Conservation (phyloP, 1,140 invertebrate species). For the Trachymyrmex cornetzi region DNA sequence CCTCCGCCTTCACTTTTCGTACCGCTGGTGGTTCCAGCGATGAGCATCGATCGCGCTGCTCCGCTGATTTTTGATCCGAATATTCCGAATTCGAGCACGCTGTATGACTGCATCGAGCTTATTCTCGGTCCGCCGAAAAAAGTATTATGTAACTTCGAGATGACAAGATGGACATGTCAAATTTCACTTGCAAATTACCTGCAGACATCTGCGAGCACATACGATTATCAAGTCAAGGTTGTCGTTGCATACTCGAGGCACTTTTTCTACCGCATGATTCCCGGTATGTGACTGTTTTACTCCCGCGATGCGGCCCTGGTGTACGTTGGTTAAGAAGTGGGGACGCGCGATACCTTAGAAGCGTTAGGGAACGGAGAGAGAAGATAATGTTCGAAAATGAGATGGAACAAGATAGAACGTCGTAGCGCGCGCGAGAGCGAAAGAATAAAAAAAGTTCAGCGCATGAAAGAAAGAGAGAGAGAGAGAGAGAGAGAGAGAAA, state of each 20-base stretch:
- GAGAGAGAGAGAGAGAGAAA: slow-evolving; percentile 10
- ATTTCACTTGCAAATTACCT: slow-evolving; percentile 21
- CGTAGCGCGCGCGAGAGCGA: not conserved
- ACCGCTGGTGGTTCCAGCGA: slow-evolving; percentile 53
- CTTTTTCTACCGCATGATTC: slow-evolving; percentile 1
- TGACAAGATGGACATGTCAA: slow-evolving; percentile 26
- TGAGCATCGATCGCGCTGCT: slow-evolving; percentile 46
- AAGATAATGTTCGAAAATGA: slow-evolving; percentile 28
- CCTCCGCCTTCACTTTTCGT: slow-evolving; percentile 62
- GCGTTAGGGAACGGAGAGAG: slow-evolving; percentile 61
- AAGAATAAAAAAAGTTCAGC: slow-evolving; percentile 1
- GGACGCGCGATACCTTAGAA: slow-evolving; percentile 73
- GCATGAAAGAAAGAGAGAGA: slow-evolving; percentile 15
- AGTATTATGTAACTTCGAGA: not conserved
- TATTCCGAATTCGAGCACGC: not conserved
- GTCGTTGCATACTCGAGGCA: not conserved
- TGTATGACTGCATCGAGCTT: not conserved
- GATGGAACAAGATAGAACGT: slow-evolving; percentile 27
- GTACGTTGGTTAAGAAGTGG: slow-evolving; percentile 75
- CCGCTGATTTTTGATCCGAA: slow-evolving; percentile 20
- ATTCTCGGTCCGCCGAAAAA: not conserved
- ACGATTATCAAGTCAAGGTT: not conserved
- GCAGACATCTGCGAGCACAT: not conserved
- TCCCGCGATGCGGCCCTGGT: slow-evolving; percentile 72
- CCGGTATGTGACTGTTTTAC: slow-evolving; percentile 61